phyloP scores from a whole-genome alignment of 2,113 vertebrate species.

The Tenebrosternarchus preto region DNA sequence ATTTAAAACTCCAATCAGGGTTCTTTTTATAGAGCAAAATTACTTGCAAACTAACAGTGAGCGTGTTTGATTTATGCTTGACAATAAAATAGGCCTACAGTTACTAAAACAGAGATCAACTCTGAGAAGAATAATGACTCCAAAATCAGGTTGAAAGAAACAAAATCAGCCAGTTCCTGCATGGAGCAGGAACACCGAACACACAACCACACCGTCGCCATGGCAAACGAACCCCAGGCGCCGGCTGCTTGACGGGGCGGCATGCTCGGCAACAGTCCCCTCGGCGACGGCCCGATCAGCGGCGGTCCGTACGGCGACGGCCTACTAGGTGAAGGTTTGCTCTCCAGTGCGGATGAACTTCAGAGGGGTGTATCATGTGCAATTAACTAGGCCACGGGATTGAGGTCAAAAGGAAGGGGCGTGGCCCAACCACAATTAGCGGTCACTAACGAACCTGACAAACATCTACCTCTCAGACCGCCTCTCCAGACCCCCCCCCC shows the following conservation, averaged over 20 bases:
- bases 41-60: neutral
- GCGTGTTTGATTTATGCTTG: neutral
- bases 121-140: neutral
- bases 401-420: conserved; percentile 27
- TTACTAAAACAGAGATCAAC: neutral
- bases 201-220: neutral
- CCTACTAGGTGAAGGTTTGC: neutral
- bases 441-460: conserved; percentile 41
- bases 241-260: too few species aligned
- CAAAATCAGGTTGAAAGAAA: neutral
- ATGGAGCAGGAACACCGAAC: neutral
- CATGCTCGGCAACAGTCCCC: too few species aligned
- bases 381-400: conserved; percentile 51
- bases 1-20: neutral
- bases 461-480: conserved; percentile 4
- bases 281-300: too few species aligned
- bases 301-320: too few species aligned
- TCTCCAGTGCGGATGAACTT: neutral
- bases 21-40: neutral
- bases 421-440: conserved; percentile 42
- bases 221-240: too few species aligned
- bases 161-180: neutral
- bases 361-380: neutral
- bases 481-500: conserved; percentile 19
- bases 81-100: neutral